Percentiles rank a stretch among this genome's conserved stretches.
Conservation (phyloP, 2,888 invertebrate species). For the Lydus trimaculatus region DNA sequence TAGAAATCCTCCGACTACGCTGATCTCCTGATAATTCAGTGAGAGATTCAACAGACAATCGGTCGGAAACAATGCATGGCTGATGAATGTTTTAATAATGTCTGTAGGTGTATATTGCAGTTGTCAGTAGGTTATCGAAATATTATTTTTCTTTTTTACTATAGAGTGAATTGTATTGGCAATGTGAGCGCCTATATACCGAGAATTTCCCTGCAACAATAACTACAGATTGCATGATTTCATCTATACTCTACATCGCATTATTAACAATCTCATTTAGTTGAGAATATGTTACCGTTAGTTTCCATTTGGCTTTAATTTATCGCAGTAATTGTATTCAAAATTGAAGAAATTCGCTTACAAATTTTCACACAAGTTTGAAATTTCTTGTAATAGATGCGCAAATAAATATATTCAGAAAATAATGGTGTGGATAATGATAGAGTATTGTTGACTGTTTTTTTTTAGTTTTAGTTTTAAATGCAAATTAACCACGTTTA, state of each 20-base stretch:
- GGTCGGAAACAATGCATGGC: neutral
- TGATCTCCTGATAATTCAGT: neutral
- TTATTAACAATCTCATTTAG: neutral
- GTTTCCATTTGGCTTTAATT: neutral
- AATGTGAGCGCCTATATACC: neutral
- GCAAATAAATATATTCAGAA: neutral
- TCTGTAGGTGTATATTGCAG: neutral
- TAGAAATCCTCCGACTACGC: neutral
- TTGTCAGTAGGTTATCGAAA: neutral
- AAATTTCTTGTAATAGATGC: neutral
- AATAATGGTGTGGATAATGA: neutral
- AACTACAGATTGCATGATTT: neutral
- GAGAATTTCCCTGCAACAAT: neutral
- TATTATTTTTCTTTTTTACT: neutral
- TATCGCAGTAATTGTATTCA: neutral
- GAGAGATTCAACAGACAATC: neutral
- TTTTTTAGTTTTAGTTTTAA: neutral
- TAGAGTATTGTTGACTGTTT: neutral
- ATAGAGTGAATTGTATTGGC: neutral
- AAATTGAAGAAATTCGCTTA: neutral
- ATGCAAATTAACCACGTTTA: conserved; percentile 5
- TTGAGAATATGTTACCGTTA: neutral
- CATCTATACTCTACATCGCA: conserved; percentile 1
- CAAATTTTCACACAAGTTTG: neutral
- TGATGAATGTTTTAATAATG: neutral